Percentiles rank a stretch among this genome's conserved stretches.
Conservation (phyloP, 2,797 vertebrate genomes). For the Etheostoma nigrum region DNA sequence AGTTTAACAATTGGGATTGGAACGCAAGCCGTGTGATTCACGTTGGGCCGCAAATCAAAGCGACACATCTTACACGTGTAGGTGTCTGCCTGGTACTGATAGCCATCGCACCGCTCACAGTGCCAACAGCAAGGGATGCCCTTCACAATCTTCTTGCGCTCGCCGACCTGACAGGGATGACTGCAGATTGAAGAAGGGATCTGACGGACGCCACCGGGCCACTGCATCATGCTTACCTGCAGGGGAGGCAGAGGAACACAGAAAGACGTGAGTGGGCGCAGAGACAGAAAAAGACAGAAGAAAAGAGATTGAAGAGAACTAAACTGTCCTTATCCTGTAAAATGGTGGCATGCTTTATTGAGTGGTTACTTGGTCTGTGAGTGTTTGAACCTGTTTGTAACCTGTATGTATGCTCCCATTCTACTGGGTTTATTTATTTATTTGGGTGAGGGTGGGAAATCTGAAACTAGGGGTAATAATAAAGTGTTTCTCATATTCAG, state of each 20-base stretch:
- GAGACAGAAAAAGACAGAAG: constrained; percentile 15
- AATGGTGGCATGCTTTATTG: constrained; percentile 45
- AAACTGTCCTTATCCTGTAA: constrained; percentile 2
- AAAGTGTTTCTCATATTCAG: constrained; percentile 41
- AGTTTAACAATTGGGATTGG: constrained; percentile 96
- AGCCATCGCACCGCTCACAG: constrained; percentile 96
- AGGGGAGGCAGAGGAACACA: constrained; percentile 11
- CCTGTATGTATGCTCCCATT: constrained; percentile 3
- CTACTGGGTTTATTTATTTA: constrained; percentile 30
- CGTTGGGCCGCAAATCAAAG: constrained; percentile 93
- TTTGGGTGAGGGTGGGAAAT: constrained; percentile 16
- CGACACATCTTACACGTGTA: constrained; percentile 97
- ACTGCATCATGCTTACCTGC: constrained; percentile 92
- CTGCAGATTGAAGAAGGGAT: constrained; percentile 97
- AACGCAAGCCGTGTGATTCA: constrained; percentile 94
- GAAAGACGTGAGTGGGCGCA: constrained; percentile 2
- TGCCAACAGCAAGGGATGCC: constrained; percentile 99
- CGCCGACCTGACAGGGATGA: constrained; percentile 92
- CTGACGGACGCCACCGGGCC: constrained; percentile 89
- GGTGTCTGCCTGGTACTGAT: constrained; percentile 96
- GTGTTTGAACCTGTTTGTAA: constrained; percentile 1
- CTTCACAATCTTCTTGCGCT: constrained; percentile 97
- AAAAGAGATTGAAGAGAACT: constrained; percentile 23
- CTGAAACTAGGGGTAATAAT: constrained; percentile 37
- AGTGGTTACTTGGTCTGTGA: constrained; percentile 28